These are phyloP conservation scores for Streptopelia turtur DNA, from an alignment of 2,797 vertebrate species.

Conservation along the genomic window DNA sequence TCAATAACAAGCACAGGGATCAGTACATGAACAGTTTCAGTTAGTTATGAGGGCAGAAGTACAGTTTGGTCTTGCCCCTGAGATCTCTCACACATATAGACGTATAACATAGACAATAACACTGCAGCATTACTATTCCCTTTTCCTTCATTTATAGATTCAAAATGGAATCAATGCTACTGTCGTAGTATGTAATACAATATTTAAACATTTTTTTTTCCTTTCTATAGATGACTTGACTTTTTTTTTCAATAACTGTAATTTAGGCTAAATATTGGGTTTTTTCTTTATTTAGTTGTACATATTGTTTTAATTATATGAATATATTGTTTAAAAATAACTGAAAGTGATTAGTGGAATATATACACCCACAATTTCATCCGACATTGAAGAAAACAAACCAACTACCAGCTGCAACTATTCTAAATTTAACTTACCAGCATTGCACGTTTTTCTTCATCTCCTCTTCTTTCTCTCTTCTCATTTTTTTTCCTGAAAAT, in stretches of 20 bases:
- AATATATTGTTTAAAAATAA: neutral
- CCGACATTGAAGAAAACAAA: neutral
- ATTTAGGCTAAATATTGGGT: neutral
- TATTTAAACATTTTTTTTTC: neutral
- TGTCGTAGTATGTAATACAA: neutral
- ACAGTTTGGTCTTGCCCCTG: neutral
- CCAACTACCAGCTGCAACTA: neutral
- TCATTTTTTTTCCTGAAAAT: conserved; percentile 97
- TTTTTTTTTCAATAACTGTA: neutral
- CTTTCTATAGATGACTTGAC: neutral
- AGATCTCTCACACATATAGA: neutral
- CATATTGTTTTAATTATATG: neutral
- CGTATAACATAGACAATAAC: neutral
- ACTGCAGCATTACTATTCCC: neutral
- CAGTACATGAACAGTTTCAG: neutral
- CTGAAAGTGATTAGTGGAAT: neutral
- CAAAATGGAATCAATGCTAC: neutral
- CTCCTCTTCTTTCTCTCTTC: conserved; percentile 89
- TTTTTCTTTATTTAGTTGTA: neutral
- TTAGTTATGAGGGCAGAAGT: neutral
- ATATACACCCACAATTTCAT: neutral
- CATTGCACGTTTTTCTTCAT: conserved; percentile 92
- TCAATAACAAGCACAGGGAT: neutral
- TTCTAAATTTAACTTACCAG: conserved; percentile 84
- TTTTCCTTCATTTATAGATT: neutral